These are phyloP conservation scores for Erebia aethiops DNA, from an alignment of 2,888 invertebrate species.

Conservation along the genomic window DNA sequence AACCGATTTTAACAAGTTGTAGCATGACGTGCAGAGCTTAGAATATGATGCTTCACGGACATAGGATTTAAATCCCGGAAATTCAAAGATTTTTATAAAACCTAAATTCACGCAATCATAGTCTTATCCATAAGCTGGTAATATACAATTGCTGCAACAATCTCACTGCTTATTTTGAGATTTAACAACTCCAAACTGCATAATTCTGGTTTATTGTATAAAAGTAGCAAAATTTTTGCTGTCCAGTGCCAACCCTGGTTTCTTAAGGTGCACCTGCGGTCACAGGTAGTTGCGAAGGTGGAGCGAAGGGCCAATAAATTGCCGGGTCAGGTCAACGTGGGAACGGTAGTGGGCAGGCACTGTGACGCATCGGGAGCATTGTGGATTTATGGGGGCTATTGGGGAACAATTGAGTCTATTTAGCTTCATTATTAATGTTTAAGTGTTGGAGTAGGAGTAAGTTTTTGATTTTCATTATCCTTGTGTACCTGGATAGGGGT, in stretches of 20 bases:
- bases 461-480: background rate
- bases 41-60: too few relatives aligned
- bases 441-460: background rate
- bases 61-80: too few relatives aligned
- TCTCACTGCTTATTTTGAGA: too few relatives aligned
- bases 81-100: too few relatives aligned
- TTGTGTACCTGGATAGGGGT: too few relatives aligned
- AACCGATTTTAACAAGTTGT: too few relatives aligned
- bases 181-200: background rate
- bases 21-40: too few relatives aligned
- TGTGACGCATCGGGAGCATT: slow-evolving; percentile 56
- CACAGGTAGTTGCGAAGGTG: slow-evolving; percentile 72
- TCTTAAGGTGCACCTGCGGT: slow-evolving; percentile 76
- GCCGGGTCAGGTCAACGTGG: slow-evolving; percentile 80
- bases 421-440: background rate
- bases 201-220: background rate
- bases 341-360: slow-evolving; percentile 64
- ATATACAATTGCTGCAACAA: too few relatives aligned
- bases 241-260: slow-evolving; percentile 60
- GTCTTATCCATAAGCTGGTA: too few relatives aligned
- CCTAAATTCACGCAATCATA: too few relatives aligned
- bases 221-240: background rate
- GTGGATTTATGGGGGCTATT: slow-evolving; percentile 37
- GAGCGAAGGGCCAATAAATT: slow-evolving; percentile 70
- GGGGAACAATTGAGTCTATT: slow-evolving; percentile 10